phyloP scores from a whole-genome alignment of 2,888 invertebrate species.

The Beris chalybata region DNA sequence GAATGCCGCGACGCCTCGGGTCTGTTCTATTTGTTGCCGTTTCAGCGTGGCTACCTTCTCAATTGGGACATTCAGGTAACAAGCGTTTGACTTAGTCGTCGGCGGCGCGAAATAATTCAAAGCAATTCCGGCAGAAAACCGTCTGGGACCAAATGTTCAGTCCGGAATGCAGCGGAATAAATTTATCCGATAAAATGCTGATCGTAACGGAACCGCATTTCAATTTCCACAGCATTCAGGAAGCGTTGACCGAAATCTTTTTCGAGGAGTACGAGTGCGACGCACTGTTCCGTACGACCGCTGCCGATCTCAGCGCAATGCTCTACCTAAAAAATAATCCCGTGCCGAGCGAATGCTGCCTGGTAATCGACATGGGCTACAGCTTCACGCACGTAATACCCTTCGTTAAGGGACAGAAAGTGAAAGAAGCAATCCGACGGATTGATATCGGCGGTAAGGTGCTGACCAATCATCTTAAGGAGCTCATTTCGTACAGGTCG shows the following conservation, averaged over 20 bases:
- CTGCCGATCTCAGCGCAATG: slow-evolving; percentile 74
- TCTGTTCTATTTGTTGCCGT: slow-evolving; percentile 89
- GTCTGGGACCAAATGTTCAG: slow-evolving; percentile 96
- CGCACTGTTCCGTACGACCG: slow-evolving; percentile 76
- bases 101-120: not conserved
- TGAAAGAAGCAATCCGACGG: slow-evolving; percentile 72
- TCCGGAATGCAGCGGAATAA: slow-evolving; percentile 78
- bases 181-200: slow-evolving; percentile 75
- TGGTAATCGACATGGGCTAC: slow-evolving; percentile 92
- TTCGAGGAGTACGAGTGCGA: slow-evolving; percentile 97
- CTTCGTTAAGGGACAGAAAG: slow-evolving; percentile 76
- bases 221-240: slow-evolving; percentile 89
- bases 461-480: slow-evolving; percentile 96
- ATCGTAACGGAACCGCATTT: slow-evolving; percentile 93
- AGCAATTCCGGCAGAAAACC: slow-evolving; percentile 65
- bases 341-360: slow-evolving; percentile 67
- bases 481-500: slow-evolving; percentile 86
- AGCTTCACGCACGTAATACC: slow-evolving; percentile 95
- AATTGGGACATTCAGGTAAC: slow-evolving; percentile 84
- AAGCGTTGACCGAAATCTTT: slow-evolving; percentile 92
- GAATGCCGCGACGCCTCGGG: slow-evolving; percentile 96
- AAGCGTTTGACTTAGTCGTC: not conserved
- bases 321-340: slow-evolving; percentile 62
- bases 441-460: slow-evolving; percentile 97
- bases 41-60: slow-evolving; percentile 91